Evolutionary conservation across 1,140 invertebrate species (phyloP).

Genomic region (Pogonomyrmex californicus): DNA sequence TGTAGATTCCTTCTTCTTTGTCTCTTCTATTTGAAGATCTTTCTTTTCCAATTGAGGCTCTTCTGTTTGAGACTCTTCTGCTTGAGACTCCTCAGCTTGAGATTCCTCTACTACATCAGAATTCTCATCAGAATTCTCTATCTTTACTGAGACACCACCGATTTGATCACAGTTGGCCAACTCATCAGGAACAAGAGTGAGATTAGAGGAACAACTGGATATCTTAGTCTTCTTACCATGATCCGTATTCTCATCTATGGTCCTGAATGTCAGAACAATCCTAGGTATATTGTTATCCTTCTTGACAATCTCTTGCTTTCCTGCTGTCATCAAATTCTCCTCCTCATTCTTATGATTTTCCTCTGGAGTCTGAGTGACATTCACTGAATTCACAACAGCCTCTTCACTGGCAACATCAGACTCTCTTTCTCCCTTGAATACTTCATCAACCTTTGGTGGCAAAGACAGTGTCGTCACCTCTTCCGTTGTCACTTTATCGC

Average conservation of each 20-base stretch:
- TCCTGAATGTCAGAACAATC: slow-evolving; percentile 85
- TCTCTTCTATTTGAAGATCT: slow-evolving; percentile 40
- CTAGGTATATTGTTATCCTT: slow-evolving; percentile 83
- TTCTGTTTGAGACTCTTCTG: slow-evolving; percentile 50
- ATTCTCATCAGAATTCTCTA: slow-evolving; percentile 83
- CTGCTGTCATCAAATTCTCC: neutral
- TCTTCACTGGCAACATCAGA: slow-evolving; percentile 46
- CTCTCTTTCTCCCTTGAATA: slow-evolving; percentile 47
- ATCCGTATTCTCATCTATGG: slow-evolving; percentile 85
- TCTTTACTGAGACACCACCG: slow-evolving; percentile 84
- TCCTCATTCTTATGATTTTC: slow-evolving; percentile 73
- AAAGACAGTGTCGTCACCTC: slow-evolving; percentile 18
- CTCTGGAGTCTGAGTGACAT: slow-evolving; percentile 15
- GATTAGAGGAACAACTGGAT: slow-evolving; percentile 84
- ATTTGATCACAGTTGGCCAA: slow-evolving; percentile 83
- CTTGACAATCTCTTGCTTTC: slow-evolving; percentile 72
- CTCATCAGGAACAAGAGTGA: slow-evolving; percentile 83
- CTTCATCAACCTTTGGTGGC: neutral
- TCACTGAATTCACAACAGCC: neutral
- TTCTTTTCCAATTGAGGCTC: slow-evolving; percentile 50
- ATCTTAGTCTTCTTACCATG: slow-evolving; percentile 85
- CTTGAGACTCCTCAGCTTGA: slow-evolving; percentile 75
- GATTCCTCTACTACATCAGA: slow-evolving; percentile 80
- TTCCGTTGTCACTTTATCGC: slow-evolving; percentile 37
- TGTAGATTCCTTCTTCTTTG: slow-evolving; percentile 11